A percentile compares a stretch with the other conserved stretches of the same genome.
phyloP scores from a whole-genome alignment of 2,888 invertebrate genomes.

The Bellardia bayeri region DNA sequence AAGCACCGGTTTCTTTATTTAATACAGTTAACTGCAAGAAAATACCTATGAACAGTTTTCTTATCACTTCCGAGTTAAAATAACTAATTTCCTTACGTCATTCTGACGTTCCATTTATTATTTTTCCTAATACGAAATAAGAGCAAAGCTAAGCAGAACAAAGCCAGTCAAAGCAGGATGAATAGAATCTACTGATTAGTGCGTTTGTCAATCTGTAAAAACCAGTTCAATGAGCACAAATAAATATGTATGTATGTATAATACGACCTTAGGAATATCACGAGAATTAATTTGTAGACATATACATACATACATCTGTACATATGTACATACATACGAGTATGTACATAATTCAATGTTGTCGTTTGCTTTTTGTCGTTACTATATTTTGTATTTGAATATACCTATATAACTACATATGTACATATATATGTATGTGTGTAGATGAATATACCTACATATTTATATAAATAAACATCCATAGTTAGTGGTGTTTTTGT shows the following conservation, averaged over 20 bases:
- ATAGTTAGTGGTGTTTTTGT: constrained; percentile 21
- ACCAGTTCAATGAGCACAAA: background rate
- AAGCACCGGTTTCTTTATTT: background rate
- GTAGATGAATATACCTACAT: too few relatives aligned
- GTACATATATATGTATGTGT: too few relatives aligned
- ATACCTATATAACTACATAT: too few relatives aligned
- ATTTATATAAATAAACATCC: background rate
- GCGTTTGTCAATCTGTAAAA: constrained; percentile 1
- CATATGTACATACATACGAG: too few relatives aligned
- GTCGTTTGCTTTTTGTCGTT: background rate
- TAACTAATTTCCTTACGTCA: constrained; percentile 33
- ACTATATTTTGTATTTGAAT: background rate
- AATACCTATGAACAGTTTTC: background rate
- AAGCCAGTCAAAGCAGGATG: constrained; percentile 38
- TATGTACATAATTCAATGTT: background rate
- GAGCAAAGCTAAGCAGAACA: background rate
- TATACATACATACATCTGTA: too few relatives aligned
- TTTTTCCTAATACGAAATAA: background rate
- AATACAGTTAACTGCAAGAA: background rate
- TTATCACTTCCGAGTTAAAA: constrained; percentile 15
- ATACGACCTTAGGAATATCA: constrained; percentile 49
- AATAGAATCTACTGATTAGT: constrained; percentile 7
- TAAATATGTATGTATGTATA: too few relatives aligned
- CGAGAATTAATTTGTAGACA: background rate
- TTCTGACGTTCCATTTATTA: background rate